Base-by-base conservation (phyloP, 2,888 invertebrate genomes). In the Calameuta filiformis region DNA sequence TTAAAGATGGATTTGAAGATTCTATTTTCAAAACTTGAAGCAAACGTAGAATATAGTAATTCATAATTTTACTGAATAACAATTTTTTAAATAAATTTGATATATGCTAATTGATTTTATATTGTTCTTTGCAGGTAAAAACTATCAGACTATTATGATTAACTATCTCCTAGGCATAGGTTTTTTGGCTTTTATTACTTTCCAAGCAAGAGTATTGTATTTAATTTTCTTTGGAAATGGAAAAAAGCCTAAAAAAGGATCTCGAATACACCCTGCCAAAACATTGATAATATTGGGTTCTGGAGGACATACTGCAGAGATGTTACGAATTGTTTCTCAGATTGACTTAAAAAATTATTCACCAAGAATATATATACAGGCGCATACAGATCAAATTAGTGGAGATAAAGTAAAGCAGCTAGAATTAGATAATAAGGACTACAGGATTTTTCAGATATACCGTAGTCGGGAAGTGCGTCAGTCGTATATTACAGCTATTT, bases 241-340 rank as follows among this genome's bases (percentile, higher is more conserved):
- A 33, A 82, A 80, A 75, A 76, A 68, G 0, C 69, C 75, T 11
- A 80, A 77, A 37, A 79, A 76, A 40, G 76, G 76, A 75, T 75
- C 40, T 6, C 75, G 68, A 37, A 80, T 77, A 75, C 40, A 4
- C 0, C 76, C 83, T 34, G 83, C 76, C 12, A 90, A 85, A 82
- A 95, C 95, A 11, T 86, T 95, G 79, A 92, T 95, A 83, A 94
- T 96, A 83, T 94, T 96, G 79, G 96, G 96, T 69, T 95, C 96
- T 83, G 98, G 98, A 78, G 98, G 98, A 0, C 99, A 99, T 90
- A 99, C 99, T 0, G 95, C 96, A n/a, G 99, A 99, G 93, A 96
- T 99, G 93, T 90, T 98, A 75, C 93, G 95, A 81, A 92, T 99
- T 71, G 90, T 96, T 11, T 92, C 93, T 83, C 92, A 93, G 37